Conservation (phyloP, 2,888 invertebrate genomes). For the Phragmatobia fuliginosa region DNA sequence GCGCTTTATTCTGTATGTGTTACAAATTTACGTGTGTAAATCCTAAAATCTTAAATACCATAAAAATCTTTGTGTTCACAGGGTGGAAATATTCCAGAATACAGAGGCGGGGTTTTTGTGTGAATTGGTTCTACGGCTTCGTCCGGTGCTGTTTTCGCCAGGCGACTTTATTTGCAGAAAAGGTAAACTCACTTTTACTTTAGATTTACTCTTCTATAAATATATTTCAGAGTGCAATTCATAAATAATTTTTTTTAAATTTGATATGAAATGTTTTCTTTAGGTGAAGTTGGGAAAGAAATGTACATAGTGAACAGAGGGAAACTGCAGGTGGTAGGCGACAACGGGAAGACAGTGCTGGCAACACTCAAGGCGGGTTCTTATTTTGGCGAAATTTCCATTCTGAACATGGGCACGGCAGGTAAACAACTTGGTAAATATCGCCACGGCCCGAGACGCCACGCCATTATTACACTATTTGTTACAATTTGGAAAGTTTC, state of each 20-base stretch:
- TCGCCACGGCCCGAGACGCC: conserved; percentile 88
- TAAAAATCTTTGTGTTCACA: conserved; percentile 44
- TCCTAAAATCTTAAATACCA: neutral
- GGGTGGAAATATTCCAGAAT: conserved; percentile 99
- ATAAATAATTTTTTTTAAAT: neutral
- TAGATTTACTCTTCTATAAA: conserved; percentile 16
- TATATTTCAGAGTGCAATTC: conserved; percentile 15
- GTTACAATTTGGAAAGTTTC: conserved; percentile 78
- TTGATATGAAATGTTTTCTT: conserved; percentile 49
- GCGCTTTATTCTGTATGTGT: no score
- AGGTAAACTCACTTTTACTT: conserved; percentile 87
- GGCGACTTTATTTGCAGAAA: conserved; percentile 99
- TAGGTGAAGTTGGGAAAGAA: conserved; percentile 99
- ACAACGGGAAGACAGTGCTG: conserved; percentile 97
- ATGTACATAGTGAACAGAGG: conserved; percentile 99
- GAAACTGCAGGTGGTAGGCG: conserved; percentile 96
- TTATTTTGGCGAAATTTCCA: conserved; percentile 99
- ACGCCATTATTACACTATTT: conserved; percentile 84
- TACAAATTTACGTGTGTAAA: neutral
- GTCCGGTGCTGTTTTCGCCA: conserved; percentile 98
- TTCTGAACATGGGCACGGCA: conserved; percentile 99
- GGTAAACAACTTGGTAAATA: conserved; percentile 99
- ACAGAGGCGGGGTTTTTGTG: conserved; percentile 99
- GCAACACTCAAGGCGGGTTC: conserved; percentile 99
- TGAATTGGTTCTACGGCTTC: conserved; percentile 96